Conservation (phyloP, 2,888 invertebrate genomes). For the Caenorhabditis sulstoni region DNA sequence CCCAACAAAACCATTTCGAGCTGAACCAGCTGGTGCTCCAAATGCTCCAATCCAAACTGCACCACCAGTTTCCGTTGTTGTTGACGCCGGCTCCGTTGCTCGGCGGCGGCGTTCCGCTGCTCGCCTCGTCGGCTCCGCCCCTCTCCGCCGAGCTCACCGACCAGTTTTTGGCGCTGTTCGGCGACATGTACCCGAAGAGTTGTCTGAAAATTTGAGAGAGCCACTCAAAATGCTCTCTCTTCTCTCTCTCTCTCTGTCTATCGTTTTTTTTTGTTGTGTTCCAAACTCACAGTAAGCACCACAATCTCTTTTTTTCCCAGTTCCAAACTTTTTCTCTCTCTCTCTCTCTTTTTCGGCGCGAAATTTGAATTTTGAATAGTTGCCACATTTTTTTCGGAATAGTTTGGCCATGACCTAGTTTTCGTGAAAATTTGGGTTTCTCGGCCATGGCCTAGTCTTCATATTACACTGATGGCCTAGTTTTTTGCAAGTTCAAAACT, state of each 20-base stretch:
- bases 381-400: no score
- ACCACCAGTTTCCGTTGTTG: not conserved
- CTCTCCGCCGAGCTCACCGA: constrained; percentile 1
- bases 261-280: constrained; percentile 21
- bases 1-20: constrained; percentile 11
- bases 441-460: no score
- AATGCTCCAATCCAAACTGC: constrained; percentile 2
- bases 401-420: no score
- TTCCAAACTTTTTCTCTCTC: not conserved
- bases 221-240: no score
- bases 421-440: no score
- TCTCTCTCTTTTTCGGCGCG: not conserved
- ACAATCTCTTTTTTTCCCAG: not conserved
- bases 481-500: no score
- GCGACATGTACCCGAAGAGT: constrained; percentile 22
- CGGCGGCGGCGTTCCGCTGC: no score
- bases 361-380: not conserved
- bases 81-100: not conserved
- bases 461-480: no score
- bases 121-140: no score
- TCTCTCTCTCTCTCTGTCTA: constrained; percentile 14
- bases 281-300: no score
- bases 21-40: constrained; percentile 1
- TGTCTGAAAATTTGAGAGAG: constrained; percentile 10
- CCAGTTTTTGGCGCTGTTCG: constrained; percentile 6